Evolutionary conservation across 2,113 vertebrate genomes (phyloP).

Genomic region (Bufo gargarizans): DNA sequence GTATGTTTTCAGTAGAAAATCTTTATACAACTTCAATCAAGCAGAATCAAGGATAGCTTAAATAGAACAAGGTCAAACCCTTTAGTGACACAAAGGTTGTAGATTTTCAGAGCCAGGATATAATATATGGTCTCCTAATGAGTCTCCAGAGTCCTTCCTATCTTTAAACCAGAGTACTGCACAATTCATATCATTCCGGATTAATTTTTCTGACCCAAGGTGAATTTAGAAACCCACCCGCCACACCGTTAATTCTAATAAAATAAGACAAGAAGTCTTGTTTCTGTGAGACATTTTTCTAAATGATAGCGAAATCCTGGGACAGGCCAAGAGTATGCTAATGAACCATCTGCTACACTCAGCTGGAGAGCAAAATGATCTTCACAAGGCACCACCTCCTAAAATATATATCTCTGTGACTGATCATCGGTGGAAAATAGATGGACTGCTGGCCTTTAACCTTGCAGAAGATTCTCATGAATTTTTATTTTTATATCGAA

Average conservation of each 20-base stretch:
- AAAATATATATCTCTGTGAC: constrained; percentile 85
- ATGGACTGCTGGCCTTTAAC: constrained; percentile 78
- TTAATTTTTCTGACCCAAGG: constrained; percentile 97
- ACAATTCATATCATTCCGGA: constrained; percentile 87
- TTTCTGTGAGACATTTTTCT: constrained; percentile 84
- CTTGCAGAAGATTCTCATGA: constrained; percentile 67
- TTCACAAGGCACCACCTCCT: constrained; percentile 69
- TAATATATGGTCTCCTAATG: constrained; percentile 84
- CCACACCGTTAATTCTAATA: constrained; percentile 86
- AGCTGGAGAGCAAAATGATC: constrained; percentile 75
- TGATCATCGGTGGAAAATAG: constrained; percentile 89
- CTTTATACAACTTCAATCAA: constrained; percentile 73
- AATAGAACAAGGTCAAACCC: constrained; percentile 76
- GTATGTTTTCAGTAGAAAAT: constrained; percentile 69
- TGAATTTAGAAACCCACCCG: constrained; percentile 80
- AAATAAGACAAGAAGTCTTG: constrained; percentile 84
- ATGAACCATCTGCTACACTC: constrained; percentile 90
- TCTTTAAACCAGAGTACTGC: constrained; percentile 79
- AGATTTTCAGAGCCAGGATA: constrained; percentile 71
- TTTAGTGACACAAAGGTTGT: constrained; percentile 73
- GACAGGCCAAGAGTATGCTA: constrained; percentile 79
- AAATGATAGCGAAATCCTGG: constrained; percentile 81
- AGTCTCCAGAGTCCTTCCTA: constrained; percentile 79
- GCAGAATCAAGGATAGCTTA: constrained; percentile 73
- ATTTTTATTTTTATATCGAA: constrained; percentile 45